Evolutionary conservation across 2,113 vertebrate species (phyloP), one percentile per base, ranked within the genome.

Genomic region (Echinops telfairi): DNA sequence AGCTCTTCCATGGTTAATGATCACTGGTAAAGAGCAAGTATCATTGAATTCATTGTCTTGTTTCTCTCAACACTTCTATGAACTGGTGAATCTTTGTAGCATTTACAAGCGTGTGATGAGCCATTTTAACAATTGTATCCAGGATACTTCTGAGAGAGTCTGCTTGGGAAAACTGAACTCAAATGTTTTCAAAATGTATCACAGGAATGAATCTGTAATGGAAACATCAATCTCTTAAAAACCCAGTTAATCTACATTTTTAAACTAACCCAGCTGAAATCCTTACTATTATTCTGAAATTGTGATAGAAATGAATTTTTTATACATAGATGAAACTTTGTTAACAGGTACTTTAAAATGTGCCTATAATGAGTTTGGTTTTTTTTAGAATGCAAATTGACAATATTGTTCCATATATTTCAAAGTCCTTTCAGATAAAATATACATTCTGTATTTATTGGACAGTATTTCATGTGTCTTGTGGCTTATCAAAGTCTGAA

Each of bases 71-170:
- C 25, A 27, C 38, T 92, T 82, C 64, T 27, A 7, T 66, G 43
- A 93, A 86, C 77, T 79, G 53, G 27, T 22, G 58, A 92, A 47
- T 94, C 76, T 83, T 43, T 88, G n/a, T 93, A 86, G 29, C 70
- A 19, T 91, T 90, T 83, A 38, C 77, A 82, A 93, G 76, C 71
- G 33, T 29, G 57, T 86, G 53, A 25, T 82, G 29, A 96, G 23
- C 29, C 57, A 71, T 89, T 83, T 77, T n/a, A 86, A 57, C 89
- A 76, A 57, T 47, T 95, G 64, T 80, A 68, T 89, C 57, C 78
- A 15, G 62, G 36, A 47, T 53, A 38, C 64, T 83, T 80, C 83
- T 58, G 62, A 78, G 23, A 79, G 71, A 87, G 47, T 71, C 3
- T 10, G 62, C 70, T 88, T 91, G 53, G 47, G 75, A 80, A 89